Base-by-base conservation (phyloP, 2,888 invertebrate species). In the Ormyrus nitidulus region DNA sequence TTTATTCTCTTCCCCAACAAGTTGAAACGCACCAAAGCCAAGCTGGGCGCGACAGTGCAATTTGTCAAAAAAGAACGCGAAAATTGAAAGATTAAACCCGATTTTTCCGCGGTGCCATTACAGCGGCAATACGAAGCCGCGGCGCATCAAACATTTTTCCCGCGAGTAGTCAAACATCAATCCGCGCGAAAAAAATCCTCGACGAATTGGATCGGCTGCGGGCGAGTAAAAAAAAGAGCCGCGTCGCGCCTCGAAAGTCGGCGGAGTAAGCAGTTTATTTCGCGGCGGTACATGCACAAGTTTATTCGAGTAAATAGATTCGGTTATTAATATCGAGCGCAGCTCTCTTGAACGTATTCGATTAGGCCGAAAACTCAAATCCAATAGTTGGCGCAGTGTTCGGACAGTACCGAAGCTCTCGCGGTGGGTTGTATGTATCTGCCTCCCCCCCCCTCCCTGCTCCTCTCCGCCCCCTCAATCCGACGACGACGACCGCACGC, bases 331-430 rank as follows among this genome's bases (percentile, higher is more conserved):
- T 83, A 82, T 80, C 82, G 79, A 83, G 66, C 66, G 66, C 46
- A 2, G 7, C 61, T 54, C 79, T 83, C 83, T 83, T 81, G 83
- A 82, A 78, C 80, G 81, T 80, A 86, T 85, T 85, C 85, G 83
- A 86, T 86, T 86, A 85, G 82, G 82, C 84, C 74, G 83, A 84
- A 85, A 85, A 85, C 84, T 86, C 84, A 81, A 85, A 85, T 84
- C 84, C 84, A 84, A 87, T 86, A 85, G 85, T 84, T 84, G 48
- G 62, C 54, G 81, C 80, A 84, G 83, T 34, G 34, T 84, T 83
- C 81, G 83, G 83, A 81, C 84, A 82, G 75, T 80, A 80, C 82
- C 82, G 82, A 83, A 84, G 86, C 83, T 83, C 81, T 82, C 73
- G 56, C 58, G 59, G 19, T 11, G 19, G 70, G 48, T 34, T 34